Evolutionary conservation across 2,797 vertebrate genomes (phyloP), one percentile per base, ranked within the genome.

Genomic region (Gallinago stenura): DNA sequence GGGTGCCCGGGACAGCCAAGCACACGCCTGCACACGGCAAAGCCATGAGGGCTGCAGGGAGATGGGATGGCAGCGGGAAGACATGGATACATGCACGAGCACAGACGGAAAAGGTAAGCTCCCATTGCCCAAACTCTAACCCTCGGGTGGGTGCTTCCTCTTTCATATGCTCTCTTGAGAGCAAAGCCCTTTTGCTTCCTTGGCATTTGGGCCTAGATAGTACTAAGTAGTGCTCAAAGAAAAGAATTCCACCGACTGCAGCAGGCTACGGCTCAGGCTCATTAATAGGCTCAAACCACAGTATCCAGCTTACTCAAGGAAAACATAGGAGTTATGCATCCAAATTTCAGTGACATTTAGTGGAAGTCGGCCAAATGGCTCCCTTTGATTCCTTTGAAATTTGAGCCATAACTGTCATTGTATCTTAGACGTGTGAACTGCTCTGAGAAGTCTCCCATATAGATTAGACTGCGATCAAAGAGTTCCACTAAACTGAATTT

Each of bases 341-440:
- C 90, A 96, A 87, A 96, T 96, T 92, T 95, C 80, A 72, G 86
- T 85, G 93, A 95, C 90, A 84, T 93, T 89, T 72, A 78, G 65
- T 93, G 93, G 94, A 97, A 89, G 73, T 71, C 5, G 0, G 94
- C 91, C 96, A 97, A 95, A 82, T 56, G 68, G 61, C 48, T 92
- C 71, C 51, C 83, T 96, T 94, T 84, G 90, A 95, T 87, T 95
- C 83, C 88, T 97, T 94, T 96, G 95, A 96, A 97, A 96, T 90
- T 48, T 86, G 92, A 97, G 94, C 92, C 83, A 84, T 83, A 88
- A 91, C 85, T 93, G 85, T 95, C 91, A 83, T 45, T 76, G 80
- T 81, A 87, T 69, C 90, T 95, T 62, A 90, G 90, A 96, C 2
- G 41, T 87, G 95, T 92, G 93, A 97, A 93, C 81, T 94, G 86